phyloP scores from a whole-genome alignment of 2,113 vertebrate genomes.

The Malaclemys terrapin region DNA sequence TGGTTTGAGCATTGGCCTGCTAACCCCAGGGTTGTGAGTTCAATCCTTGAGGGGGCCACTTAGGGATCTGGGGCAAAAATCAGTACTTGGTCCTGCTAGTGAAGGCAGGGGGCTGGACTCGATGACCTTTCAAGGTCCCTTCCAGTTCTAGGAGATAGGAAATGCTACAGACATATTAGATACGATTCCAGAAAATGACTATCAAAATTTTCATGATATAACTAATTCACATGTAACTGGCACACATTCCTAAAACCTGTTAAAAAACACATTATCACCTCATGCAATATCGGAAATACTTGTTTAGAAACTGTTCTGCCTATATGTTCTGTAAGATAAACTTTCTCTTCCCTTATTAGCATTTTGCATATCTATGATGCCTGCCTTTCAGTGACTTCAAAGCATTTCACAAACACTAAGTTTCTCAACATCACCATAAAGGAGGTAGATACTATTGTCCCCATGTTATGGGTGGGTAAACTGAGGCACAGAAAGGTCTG shows the following conservation, averaged over 20 bases:
- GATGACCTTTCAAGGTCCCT: no score
- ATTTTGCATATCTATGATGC: not conserved
- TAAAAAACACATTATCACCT: not conserved
- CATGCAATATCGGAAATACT: not conserved
- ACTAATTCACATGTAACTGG: not conserved
- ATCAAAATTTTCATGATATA: not conserved
- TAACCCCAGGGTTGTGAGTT: no score
- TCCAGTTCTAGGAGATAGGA: no score
- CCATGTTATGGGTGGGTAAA: not conserved
- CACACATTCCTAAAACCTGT: not conserved
- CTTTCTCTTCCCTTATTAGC: not conserved
- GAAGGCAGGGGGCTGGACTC: no score
- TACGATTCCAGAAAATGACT: not conserved
- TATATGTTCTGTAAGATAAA: accelerated
- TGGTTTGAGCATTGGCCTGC: no score
- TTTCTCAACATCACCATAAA: not conserved
- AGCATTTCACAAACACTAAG: not conserved
- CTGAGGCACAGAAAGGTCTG: not conserved
- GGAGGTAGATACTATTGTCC: not conserved
- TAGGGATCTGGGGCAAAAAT: no score
- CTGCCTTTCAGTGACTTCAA: not conserved
- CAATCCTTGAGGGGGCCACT: no score
- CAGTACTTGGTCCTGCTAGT: no score
- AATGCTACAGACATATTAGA: not conserved
- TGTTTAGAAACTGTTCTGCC: not conserved